Base-by-base conservation (phyloP, 2,888 invertebrate species). In the Eumerus sabulonum region DNA sequence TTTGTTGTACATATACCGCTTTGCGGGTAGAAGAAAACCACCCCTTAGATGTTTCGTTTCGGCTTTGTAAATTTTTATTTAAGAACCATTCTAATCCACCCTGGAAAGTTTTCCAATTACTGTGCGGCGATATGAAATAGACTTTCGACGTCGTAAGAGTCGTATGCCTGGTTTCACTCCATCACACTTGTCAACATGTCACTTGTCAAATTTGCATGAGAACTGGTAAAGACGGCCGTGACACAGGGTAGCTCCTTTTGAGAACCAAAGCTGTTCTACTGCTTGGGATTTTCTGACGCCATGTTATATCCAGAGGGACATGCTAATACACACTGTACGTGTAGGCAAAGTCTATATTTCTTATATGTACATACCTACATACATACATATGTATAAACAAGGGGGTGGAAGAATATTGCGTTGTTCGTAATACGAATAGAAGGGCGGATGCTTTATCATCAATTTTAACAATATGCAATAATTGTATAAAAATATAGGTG, bases 151-250 rank as follows among this genome's bases (percentile, higher is more conserved):
- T 82, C 82, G 82, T 67, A 71, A 83, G 63, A 68, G 73, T 47
- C 62, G 27, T 59, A 81, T 82, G 76, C 82, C 82, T 74, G 79
- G 81, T 82, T 82, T 73, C 83, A 82, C 84, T 85, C 84, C 84
- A 85, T 87, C 85, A 84, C 83, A 83, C 84, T 85, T 87, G 86
- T 86, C 87, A 87, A 85, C 86, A 85, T 85, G 84, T 85, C 86
- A 84, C 82, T 85, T 84, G 84, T 85, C 84, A 84, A 85, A 86
- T 86, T 86, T 86, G 82, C 85, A 85, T 86, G 71, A 81, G 71
- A 59, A 66, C 71, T 56, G 56, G 59, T 76, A 76, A 59, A 48
- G 73, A 51, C 63, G 76, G n/a, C n/a, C n/a, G n/a, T n/a, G n/a
- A 50, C 62, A 67, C 62, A 47, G 63, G 38, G 62, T 60, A 42